Evolutionary conservation across 2,888 invertebrate species (phyloP).

Genomic region (Archaeoteleia sp.): DNA sequence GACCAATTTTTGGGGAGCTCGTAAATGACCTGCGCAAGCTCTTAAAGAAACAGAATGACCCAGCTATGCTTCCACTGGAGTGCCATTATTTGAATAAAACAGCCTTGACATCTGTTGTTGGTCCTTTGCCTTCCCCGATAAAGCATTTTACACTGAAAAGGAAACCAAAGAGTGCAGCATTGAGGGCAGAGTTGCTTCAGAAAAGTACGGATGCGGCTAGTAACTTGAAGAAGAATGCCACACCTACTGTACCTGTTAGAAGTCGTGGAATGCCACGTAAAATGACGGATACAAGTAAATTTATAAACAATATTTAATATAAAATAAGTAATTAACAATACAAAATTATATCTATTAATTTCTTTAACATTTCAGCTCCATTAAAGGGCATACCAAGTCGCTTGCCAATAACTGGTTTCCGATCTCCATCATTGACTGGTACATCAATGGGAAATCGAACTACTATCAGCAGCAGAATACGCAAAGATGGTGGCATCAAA

Average conservation of each 20-base stretch:
- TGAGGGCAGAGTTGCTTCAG: slow-evolving; percentile 91
- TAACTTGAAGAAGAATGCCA: slow-evolving; percentile 90
- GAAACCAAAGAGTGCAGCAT: slow-evolving; percentile 94
- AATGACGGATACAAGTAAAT: slow-evolving; percentile 95
- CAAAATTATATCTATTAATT: too few species aligned
- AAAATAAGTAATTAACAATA: slow-evolving; percentile 2
- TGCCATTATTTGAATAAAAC: slow-evolving; percentile 97
- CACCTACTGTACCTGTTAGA: slow-evolving; percentile 86
- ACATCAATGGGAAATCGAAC: slow-evolving; percentile 77
- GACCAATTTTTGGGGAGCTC: slow-evolving; percentile 93
- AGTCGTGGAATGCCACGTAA: slow-evolving; percentile 84
- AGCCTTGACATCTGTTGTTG: slow-evolving; percentile 91
- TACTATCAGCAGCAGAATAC: slow-evolving; percentile 77
- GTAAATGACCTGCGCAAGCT: slow-evolving; percentile 88
- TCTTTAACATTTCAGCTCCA: slow-evolving; percentile 82
- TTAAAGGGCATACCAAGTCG: slow-evolving; percentile 93
- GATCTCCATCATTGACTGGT: slow-evolving; percentile 76
- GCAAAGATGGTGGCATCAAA: slow-evolving; percentile 95
- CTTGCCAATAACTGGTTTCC: slow-evolving; percentile 81
- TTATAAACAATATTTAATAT: not conserved
- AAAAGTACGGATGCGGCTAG: slow-evolving; percentile 93
- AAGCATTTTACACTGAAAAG: slow-evolving; percentile 96
- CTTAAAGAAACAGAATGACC: slow-evolving; percentile 88
- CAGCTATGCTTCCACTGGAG: slow-evolving; percentile 93
- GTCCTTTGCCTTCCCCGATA: slow-evolving; percentile 86